Base-by-base conservation (phyloP, 2,888 invertebrate genomes). In the Marasmarcha lunaedactyla region DNA sequence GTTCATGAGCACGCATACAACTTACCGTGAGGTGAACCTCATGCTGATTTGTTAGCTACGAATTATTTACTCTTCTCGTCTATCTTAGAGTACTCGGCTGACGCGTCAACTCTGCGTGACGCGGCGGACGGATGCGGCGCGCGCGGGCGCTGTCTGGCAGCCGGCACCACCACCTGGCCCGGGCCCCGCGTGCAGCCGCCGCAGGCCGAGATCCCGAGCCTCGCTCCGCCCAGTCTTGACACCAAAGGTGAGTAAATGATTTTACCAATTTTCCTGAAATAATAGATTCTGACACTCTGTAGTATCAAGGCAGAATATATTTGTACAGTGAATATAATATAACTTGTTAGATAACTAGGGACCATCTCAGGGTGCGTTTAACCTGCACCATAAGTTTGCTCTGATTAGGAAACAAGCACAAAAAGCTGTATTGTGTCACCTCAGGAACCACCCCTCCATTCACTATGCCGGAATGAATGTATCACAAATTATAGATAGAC, bases 81-180 rank as follows among this genome's bases (percentile, higher is more conserved):
- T n/a, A n/a, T n/a, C 58, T 6, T 60, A 81, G 81, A 83, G 52
- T 81, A 81, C 50, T 81, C 81, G 30, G 81, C 81, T 25, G 81
- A 81, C 51, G 77, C 81, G 41, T 76, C 78, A 10, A 78, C 79
- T 1, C 63, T 81, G 13, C 78, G 83, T 12, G 79, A 79, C 47
- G 81, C 65, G 45, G 79, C 77, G 55, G 87, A 87, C 54, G 84
- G 85, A 36, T 84, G 86, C 42, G 78, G 78, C 48, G 76, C 83
- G 20, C 66, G 88, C 45, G 85, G 87, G 10, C 72, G 88, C 38
- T 88, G 85, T 73, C 87, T 87, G 62, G 72, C 85, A 1, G 88
- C 87, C 33, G 74, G 76, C 13, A 74, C 74, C 47, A 77, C 79
- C 48, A 78, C 78, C 14, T 79, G 77, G 72, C 88, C 88, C 0